Base-by-base conservation (phyloP, 2,888 invertebrate species). In the Scotopteryx bipunctaria region DNA sequence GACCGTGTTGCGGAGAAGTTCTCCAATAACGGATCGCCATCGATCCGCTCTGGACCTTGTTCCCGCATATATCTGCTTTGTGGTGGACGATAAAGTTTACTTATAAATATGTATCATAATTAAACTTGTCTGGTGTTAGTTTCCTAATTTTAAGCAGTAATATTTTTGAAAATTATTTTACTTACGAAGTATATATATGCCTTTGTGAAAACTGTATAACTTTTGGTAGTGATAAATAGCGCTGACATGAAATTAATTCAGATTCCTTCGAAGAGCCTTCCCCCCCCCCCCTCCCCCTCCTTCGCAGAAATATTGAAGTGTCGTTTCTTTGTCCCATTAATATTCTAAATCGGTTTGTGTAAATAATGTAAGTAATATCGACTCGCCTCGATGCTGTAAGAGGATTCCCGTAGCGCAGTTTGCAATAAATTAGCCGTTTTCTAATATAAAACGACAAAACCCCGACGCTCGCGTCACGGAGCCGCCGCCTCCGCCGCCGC, bases 1-100 rank as follows among this genome's bases (percentile, higher is more conserved):
- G 87, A 78, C 83, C 89, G 83, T 91, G 91, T 91, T 91, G 90
- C 80, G 86, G 90, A 89, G 88, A 91, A 91, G 87, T 91, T 91
- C 89, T 81, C 88, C 91, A 90, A 91, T 91, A 91, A 87, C 86
- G 91, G 78, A 71, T 77, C 78, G 84, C 86, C 84, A 89, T 88
- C 88, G 88, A 89, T 88, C 83, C 79, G 76, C 76, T 74, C 44
- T 53, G 50, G 73, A 74, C 70, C 76, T 78, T 82, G 81, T 81
- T 78, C 77, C 73, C 78, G 78, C 76, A 82, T 86, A 79, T 74
- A 72, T 73, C 45, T 59, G 53, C 58, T 55, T 52, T 50, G 52
- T 57, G 45, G 19, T 36, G 11, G 25, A 35, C 16, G 32, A 46
- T 15, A 19, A 29, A 42, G 45, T 42, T 50, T 15, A 14, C 16